Evolutionary conservation across 2,888 invertebrate species (phyloP), one percentile per base, ranked within the genome.

Genomic region (Carterocephalus palaemon): DNA sequence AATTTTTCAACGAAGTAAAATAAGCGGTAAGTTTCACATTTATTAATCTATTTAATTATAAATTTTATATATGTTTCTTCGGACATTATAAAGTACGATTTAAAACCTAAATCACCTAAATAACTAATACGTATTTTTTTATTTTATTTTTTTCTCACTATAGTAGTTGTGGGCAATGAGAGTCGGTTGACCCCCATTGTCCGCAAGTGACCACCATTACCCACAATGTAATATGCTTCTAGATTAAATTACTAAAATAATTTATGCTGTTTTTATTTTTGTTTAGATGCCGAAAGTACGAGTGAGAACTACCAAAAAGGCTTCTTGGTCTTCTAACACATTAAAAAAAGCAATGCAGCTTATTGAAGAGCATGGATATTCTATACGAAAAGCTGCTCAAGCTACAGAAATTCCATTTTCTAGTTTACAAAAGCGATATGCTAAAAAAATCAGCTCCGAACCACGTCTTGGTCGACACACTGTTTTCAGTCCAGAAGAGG

Each of bases 401-500:
- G 43, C 36, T 9, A 48, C 49, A 42, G 36, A 46, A 12, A 52
- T 51, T 46, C 49, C 49, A 43, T 53, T 53, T 53, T 15, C 47
- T 39, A 49, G 47, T 43, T 46, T 53, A 46, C 51, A 49, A 13
- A 49, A 48, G 29, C 43, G 45, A 22, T 40, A 47, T 29, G 41
- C 39, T 33, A 46, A 47, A 12, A 39, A 32, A 22, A 33, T 22
- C 29, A 39, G 33, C 36, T 23, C 29, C 17, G 42, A n/a, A 42
- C 36, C 42, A 24, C 39, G 36, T 47, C 43, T 42, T 13, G 47
- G 47, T 12, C 32, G 39, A 22, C 23, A 36, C 28, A 48, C 56
- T 50, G 52, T 54, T 22, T 58, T 56, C 26, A 54, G 43, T 41
- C 12, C 39, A 47, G 56, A 57, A 22, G 6, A 13, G 40, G 58